Evolutionary conservation across 2,113 vertebrate species (phyloP).

Genomic region (Cepphus grylle): DNA sequence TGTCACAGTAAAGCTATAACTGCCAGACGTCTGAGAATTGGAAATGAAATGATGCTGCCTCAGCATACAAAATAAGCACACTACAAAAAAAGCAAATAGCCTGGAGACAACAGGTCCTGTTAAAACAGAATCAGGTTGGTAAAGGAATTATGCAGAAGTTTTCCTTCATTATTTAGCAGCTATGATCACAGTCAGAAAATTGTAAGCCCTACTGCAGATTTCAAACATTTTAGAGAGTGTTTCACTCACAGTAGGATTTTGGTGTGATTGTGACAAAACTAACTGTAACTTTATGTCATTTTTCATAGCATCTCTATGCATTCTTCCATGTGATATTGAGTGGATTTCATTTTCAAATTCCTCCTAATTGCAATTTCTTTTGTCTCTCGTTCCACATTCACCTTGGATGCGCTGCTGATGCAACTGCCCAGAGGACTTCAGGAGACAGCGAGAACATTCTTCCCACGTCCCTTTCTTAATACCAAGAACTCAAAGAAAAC

Average conservation of each 20-base stretch:
- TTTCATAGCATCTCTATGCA: background rate
- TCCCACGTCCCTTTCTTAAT: background rate
- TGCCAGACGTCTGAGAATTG: background rate
- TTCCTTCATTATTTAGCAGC: background rate
- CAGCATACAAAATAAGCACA: conserved; percentile 21
- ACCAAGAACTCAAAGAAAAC: background rate
- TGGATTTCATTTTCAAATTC: background rate
- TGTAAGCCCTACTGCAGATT: background rate
- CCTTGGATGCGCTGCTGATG: background rate
- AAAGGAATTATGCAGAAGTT: background rate
- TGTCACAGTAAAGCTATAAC: background rate
- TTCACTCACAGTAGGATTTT: background rate
- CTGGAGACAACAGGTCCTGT: background rate
- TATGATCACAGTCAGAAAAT: background rate
- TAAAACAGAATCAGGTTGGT: background rate
- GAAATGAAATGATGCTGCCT: conserved; percentile 14
- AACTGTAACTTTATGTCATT: background rate
- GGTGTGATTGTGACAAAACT: background rate
- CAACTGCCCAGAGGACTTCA: background rate
- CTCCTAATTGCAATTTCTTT: background rate
- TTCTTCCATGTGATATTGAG: background rate
- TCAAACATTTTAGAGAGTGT: background rate
- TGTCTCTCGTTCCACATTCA: background rate
- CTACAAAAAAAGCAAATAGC: conserved; percentile 2
- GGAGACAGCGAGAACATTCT: background rate